Evolutionary conservation across 2,888 invertebrate genomes (phyloP), one percentile per base, ranked within the genome.

Genomic region (Cyaniris semiargus): DNA sequence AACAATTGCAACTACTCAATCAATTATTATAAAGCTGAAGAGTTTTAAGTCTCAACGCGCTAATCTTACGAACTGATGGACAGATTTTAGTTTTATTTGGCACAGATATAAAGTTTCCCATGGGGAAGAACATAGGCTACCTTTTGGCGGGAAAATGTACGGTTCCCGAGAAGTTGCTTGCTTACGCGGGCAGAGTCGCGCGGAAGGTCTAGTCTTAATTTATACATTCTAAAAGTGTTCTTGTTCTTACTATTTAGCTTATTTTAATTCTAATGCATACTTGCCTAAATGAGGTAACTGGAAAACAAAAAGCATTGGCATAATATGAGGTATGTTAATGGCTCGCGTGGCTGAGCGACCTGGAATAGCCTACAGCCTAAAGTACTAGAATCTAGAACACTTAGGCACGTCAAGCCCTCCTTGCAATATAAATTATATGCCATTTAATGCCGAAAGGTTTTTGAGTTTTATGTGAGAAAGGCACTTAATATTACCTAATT

Each of bases 351-450:
- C 78, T 81, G 79, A 78, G 78, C 81, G 84, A 83, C 82, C 84
- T 83, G 82, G 78, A 82, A 80, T 81, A 80, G 80, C 80, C 80
- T 79, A 79, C 84, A 71, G 81, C 82, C 81, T 84, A 83, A 85
- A 86, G 85, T 85, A 85, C 83, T 83, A 82, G 84, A 88, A 90
- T 90, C 87, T 89, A 85, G 90, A 85, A 82, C 89, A 85, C 85
- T 87, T 86, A n/a, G 48, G 15, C 21, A 71, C 34, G 71, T 53
- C 21, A 76, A 48, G 70, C 21, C 76, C 44, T 53, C 27, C 18
- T 66, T 66, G 66, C 27, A 66, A 60, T 60, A 66, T 66, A 66
- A 27, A 66, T 66, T 27, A 18, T 31, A 31, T 66, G 31, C 15
- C 15, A 66, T 66, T 66, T 66, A 18, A 31, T 27, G 27, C 66